phyloP scores from a whole-genome alignment of 1,140 invertebrate genomes.

The Philotrypesis tridentata region DNA sequence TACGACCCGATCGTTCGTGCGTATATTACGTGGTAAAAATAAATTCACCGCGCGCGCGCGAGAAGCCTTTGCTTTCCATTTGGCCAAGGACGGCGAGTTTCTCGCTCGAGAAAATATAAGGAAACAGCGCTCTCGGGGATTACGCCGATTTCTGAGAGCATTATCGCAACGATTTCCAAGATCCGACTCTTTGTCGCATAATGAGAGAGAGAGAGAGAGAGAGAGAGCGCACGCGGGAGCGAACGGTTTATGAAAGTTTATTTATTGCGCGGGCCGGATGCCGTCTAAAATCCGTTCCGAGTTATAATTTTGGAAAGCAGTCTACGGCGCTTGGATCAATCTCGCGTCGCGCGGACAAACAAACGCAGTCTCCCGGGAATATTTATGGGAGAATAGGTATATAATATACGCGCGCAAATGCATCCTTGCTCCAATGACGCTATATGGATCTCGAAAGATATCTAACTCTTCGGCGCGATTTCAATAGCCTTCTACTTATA shows the following conservation, averaged over 20 bases:
- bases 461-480: too few relatives aligned
- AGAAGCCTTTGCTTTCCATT: not conserved
- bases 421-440: not conserved
- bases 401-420: not conserved
- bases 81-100: too few relatives aligned
- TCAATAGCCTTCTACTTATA: not conserved
- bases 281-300: not conserved
- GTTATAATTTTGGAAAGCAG: slow-evolving; percentile 28
- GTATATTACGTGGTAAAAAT: too few relatives aligned
- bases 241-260: slow-evolving; percentile 18
- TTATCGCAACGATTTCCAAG: too few relatives aligned
- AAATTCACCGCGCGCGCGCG: not conserved
- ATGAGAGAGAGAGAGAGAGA: too few relatives aligned
- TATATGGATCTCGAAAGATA: not conserved
- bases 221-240: not conserved
- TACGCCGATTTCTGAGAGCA: slow-evolving; percentile 14
- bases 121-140: slow-evolving; percentile 10
- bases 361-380: not conserved
- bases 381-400: not conserved
- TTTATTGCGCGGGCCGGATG: not conserved
- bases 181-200: too few relatives aligned
- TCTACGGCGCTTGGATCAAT: not conserved
- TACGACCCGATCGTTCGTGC: too few relatives aligned
- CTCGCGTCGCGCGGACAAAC: not conserved
- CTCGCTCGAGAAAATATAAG: slow-evolving; percentile 3